Base-by-base conservation (phyloP, 2,113 vertebrate genomes). In the Sander vitreus region DNA sequence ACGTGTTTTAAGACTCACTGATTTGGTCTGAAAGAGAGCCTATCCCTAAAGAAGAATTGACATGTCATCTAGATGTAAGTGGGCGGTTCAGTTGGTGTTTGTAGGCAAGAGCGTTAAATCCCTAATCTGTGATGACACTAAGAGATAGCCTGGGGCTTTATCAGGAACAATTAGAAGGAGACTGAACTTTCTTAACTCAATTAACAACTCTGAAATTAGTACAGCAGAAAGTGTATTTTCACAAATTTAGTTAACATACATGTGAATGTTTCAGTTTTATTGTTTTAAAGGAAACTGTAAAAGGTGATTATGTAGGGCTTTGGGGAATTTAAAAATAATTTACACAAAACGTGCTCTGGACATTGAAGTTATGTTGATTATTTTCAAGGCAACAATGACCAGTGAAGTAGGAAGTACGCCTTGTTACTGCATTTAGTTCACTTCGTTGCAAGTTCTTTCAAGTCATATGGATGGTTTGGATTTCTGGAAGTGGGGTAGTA, bases 71-170 rank as follows among this genome's bases (percentile, higher is more conserved):
- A 50, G 74, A 62, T 86, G 57, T 58, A 62, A 62, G 62, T 55
- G 14, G 67, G 73, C 75, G 55, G 16, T 62, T 76, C 47, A 54
- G 3, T 70, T 53, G n/a, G 27, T 76, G 43, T 66, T 76, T 59
- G 54, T 27, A 39, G 70, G 54, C 53, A 55, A 39, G 67, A 77
- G 39, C 68, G 62, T 85, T 72, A 85, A 89, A 83, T 80, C 79
- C 54, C 18, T 80, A 65, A 91, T 71, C 72, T 57, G 70, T 13
- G 82, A 89, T 81, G 77, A 77, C 80, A 76, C 65, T 18, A 68
- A 80, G 58, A 76, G 66, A 85, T 78, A 74, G 64, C 78, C 65
- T 27, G 19, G 11, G 11, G 65, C 55, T 84, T 84, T 81, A 86
- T 79, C 58, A n/a, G 45, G 58, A 73, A 67, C 67, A 62, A 85